phyloP scores from a whole-genome alignment of 2,797 vertebrate genomes.

The Hemitrygon akajei region DNA sequence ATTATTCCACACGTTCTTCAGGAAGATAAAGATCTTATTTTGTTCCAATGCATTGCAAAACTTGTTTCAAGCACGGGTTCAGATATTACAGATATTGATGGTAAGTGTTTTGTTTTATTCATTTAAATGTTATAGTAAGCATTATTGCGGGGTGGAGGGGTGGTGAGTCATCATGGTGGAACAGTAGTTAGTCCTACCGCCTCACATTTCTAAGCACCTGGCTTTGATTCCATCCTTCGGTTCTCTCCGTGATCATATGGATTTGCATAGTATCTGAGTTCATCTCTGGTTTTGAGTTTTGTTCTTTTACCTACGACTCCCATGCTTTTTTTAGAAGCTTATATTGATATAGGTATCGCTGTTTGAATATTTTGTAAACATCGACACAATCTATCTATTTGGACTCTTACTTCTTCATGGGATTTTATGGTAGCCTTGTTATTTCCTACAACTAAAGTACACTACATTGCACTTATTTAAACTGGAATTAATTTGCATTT shows the following conservation, averaged over 20 bases:
- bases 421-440: background rate
- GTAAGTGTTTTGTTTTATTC: conserved; percentile 55
- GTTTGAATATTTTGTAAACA: background rate
- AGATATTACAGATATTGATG: conserved; percentile 54
- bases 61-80: conserved; percentile 73
- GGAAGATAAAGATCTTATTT: conserved; percentile 71
- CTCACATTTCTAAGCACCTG: too few relatives aligned
- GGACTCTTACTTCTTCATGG: background rate
- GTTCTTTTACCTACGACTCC: too few relatives aligned
- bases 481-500: too few relatives aligned
- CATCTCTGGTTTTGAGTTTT: background rate
- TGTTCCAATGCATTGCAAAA: conserved; percentile 71
- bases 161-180: too few relatives aligned
- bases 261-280: background rate
- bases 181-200: too few relatives aligned
- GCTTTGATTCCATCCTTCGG: too few relatives aligned
- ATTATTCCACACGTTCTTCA: conserved; percentile 69
- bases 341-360: too few relatives aligned
- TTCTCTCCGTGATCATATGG: too few relatives aligned
- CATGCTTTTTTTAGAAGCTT: too few relatives aligned
- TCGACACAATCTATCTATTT: background rate
- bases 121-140: background rate
- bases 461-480: too few relatives aligned
- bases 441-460: background rate
- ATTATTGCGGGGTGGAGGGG: too few relatives aligned